Base-by-base conservation (phyloP, 92 coral and sea anemone species). In the Paragorgia papillata region DNA sequence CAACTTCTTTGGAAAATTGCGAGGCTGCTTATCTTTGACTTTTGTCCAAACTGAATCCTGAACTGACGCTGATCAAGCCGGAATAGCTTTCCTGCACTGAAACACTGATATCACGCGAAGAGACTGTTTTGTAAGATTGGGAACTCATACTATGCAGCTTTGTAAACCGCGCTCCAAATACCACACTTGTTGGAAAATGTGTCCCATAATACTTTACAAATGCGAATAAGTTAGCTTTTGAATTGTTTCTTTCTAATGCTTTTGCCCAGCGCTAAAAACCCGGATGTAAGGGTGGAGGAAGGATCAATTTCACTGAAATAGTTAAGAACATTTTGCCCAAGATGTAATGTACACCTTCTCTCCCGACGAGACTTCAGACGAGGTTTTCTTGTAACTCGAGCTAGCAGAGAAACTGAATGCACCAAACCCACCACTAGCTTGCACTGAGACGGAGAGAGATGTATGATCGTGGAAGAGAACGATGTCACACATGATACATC, bases 271-370 rank as follows among this genome's bases (percentile, higher is more conserved):
- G 69, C 54, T 69, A 73, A 67, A 87, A 87, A 18, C 90, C 90
- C 13, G 87, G 87, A 57, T 82, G 87, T 65, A 87, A 79, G n/a
- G 87, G 90, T 24, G 87, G 90, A 30, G 90, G 90, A 83, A 31
- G 24, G 18, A 43, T 81, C 83, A 3, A 85, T 28, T 81, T 66
- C 81, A 75, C 89, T 85, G 79, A 81, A 87, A 65, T 87, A 87
- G 37, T n/a, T 78, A 86, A 9, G 83, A 80, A 28, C 90, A 86
- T 75, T 79, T 82, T 1, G 90, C 90, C 57, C 73, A 82, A 6
- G 90, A 86, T 28, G 80, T 78, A 14, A 86, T 73, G 74, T 83
- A 86, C 55, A 86, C 32, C 60, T 49, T 83, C 82, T 86, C 90
- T 29, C 85, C 85, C 6, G 90, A 79, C 22, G 85, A 79, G 80